A percentile compares a stretch with the other conserved stretches of the same genome.
Evolutionary conservation across 2,888 invertebrate species (phyloP).

Genomic region (Nezara viridula): DNA sequence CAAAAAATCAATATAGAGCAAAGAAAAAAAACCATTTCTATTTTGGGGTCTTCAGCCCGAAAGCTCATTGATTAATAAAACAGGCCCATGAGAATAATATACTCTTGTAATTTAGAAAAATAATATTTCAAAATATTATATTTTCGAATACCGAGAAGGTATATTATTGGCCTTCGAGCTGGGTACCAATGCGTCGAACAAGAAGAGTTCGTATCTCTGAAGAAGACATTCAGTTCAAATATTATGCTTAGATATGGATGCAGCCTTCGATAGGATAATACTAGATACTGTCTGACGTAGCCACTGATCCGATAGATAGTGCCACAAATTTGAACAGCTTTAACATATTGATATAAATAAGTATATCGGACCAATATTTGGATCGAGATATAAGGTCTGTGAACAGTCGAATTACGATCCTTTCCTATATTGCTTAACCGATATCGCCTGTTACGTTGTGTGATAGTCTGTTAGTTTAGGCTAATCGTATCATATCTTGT

Average conservation of each 20-base stretch:
- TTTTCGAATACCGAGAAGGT: background rate
- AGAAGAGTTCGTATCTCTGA: background rate
- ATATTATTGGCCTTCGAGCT: background rate
- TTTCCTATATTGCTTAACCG: background rate
- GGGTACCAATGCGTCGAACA: no score
- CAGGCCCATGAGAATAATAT: no score
- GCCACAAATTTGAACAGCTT: constrained; percentile 21
- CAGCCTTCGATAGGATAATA: background rate
- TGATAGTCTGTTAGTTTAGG: background rate
- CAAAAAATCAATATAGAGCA: no score
- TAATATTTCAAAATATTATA: background rate
- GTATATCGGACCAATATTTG: background rate
- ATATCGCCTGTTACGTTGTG: background rate
- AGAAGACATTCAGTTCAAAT: constrained; percentile 13
- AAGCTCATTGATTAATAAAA: no score
- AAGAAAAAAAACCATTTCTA: no score
- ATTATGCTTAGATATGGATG: background rate
- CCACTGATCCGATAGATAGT: background rate
- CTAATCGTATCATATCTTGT: background rate
- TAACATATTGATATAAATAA: constrained; percentile 1
- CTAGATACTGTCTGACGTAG: background rate
- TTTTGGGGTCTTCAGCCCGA: no score
- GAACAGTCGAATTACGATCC: background rate
- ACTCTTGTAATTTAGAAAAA: no score
- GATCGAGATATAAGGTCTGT: background rate